Conservation (phyloP, 2,113 vertebrate genomes). For the Trichechus manatus region DNA sequence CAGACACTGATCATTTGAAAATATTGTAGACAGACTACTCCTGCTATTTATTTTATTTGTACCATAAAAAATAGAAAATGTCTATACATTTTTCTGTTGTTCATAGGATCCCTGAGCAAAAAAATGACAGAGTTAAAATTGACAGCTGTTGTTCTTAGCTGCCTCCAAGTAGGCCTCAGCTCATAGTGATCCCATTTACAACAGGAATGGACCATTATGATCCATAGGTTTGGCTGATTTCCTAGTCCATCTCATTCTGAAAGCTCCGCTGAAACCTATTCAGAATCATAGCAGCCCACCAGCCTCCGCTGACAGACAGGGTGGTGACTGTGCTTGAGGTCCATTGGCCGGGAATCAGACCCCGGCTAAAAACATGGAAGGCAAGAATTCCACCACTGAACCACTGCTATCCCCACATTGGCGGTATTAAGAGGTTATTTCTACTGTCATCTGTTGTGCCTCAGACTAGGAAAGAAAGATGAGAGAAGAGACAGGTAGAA, state of each 20-base stretch:
- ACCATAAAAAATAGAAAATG: neutral
- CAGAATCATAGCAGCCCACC: neutral
- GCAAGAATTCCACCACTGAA: neutral
- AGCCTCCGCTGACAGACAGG: neutral
- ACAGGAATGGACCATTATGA: neutral
- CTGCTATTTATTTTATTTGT: constrained; percentile 1
- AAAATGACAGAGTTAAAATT: neutral
- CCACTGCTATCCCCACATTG: neutral
- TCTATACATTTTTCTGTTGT: neutral
- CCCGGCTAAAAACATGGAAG: neutral
- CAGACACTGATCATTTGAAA: neutral
- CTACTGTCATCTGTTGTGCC: neutral
- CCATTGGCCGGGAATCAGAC: neutral
- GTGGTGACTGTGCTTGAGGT: neutral
- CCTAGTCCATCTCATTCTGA: neutral
- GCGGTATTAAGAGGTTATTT: neutral
- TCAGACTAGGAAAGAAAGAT: neutral
- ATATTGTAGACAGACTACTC: neutral
- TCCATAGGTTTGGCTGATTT: neutral
- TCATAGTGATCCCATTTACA: neutral
- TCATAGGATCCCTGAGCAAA: neutral
- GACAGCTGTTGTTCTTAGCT: neutral
- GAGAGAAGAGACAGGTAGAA: neutral
- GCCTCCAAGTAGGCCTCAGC: neutral
- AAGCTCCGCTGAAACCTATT: neutral